phyloP scores from a whole-genome alignment of 1,140 invertebrate genomes.

The Leptinotarsa lineolata region DNA sequence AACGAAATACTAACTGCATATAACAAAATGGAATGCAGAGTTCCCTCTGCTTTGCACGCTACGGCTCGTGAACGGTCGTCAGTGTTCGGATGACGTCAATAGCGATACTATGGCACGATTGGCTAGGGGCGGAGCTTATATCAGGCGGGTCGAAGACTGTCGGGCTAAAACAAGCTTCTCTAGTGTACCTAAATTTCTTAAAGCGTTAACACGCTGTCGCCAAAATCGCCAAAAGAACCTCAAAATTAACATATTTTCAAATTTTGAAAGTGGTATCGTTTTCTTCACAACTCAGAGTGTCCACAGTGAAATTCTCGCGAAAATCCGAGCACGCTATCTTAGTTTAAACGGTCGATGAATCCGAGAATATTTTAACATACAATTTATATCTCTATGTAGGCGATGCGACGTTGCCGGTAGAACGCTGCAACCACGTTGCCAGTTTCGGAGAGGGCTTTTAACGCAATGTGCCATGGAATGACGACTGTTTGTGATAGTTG shows the following conservation, averaged over 20 bases:
- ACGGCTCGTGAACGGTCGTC: constrained; percentile 39
- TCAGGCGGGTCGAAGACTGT: constrained; percentile 50
- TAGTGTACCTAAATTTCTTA: constrained; percentile 47
- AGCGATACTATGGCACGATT: constrained; percentile 42
- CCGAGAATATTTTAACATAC: constrained; percentile 51
- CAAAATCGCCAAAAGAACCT: constrained; percentile 36
- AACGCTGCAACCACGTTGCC: constrained; percentile 36
- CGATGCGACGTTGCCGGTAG: constrained; percentile 49
- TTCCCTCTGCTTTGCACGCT: constrained; percentile 37
- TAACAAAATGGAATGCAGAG: constrained; percentile 54
- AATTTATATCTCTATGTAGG: constrained; percentile 54
- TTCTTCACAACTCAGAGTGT: constrained; percentile 13
- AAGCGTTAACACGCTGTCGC: constrained; percentile 41
- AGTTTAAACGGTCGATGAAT: constrained; percentile 41
- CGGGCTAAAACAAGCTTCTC: constrained; percentile 41
- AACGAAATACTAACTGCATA: constrained; percentile 42
- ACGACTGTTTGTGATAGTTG: constrained; percentile 47
- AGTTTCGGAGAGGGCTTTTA: constrained; percentile 44
- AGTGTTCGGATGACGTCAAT: constrained; percentile 50
- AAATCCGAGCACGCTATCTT: constrained; percentile 36
- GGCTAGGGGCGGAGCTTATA: constrained; percentile 50
- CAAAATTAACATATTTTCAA: constrained; percentile 31
- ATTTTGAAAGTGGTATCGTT: constrained; percentile 39
- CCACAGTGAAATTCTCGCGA: constrained; percentile 44
- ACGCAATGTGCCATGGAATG: constrained; percentile 44